Conservation (phyloP, 2,113 vertebrate species). For the Seriola aureovittata region DNA sequence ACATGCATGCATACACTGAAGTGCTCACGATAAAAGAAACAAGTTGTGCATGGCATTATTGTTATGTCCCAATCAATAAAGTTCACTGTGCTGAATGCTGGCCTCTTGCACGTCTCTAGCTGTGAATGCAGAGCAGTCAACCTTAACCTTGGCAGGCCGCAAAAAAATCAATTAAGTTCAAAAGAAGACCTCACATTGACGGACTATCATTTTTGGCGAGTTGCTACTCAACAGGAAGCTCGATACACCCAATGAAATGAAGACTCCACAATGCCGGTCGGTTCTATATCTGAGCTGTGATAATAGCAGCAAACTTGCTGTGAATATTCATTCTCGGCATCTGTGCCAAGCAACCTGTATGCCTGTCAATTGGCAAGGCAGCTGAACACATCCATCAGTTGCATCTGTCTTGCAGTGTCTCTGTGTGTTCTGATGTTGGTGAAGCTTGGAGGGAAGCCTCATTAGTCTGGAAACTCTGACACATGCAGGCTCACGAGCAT, state of each 20-base stretch:
- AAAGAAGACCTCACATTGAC: not conserved
- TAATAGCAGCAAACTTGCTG: constrained; percentile 7
- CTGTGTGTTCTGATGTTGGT: constrained; percentile 44
- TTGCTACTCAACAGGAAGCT: not conserved
- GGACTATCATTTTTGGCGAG: not conserved
- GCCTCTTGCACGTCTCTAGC: not conserved
- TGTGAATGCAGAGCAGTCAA: not conserved
- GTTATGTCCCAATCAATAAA: not conserved
- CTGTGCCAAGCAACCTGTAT: constrained; percentile 28
- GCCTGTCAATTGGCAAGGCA: constrained; percentile 11
- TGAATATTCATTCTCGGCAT: constrained; percentile 12
- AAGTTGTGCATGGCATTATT: not conserved
- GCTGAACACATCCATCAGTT: constrained; percentile 57
- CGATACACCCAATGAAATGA: not conserved
- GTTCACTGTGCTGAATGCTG: not conserved
- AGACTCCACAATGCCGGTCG: not conserved
- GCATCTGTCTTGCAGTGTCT: constrained; percentile 28
- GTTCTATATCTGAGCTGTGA: not conserved
- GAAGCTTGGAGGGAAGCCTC: constrained; percentile 63
- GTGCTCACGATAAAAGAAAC: not conserved
- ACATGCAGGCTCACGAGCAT: constrained; percentile 14
- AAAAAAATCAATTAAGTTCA: not conserved
- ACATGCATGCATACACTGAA: not conserved
- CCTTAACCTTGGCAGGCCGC: not conserved
- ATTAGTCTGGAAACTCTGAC: constrained; percentile 54